These are phyloP conservation scores for Illadopsis cleaveri DNA, from an alignment of 2,113 vertebrate species.

Conservation along the genomic window DNA sequence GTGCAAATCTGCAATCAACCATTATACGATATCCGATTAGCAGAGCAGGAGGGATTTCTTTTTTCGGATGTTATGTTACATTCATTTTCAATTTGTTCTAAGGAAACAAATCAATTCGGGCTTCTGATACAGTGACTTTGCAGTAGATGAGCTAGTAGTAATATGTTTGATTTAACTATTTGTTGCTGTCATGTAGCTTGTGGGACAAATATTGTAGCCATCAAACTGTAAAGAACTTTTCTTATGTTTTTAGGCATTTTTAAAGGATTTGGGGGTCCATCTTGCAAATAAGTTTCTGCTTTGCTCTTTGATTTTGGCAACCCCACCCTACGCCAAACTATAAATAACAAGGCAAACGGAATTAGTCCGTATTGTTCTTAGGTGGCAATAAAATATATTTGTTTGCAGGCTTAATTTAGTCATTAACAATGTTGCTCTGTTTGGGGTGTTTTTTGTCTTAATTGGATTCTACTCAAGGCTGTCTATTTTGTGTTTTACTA, in stretches of 20 bases:
- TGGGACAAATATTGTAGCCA: conserved; percentile 51
- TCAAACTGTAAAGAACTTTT: conserved; percentile 66
- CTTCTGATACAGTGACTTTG: conserved; percentile 83
- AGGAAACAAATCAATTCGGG: conserved; percentile 82
- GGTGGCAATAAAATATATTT: conserved; percentile 57
- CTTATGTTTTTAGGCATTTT: conserved; percentile 60
- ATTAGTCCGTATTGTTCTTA: conserved; percentile 38
- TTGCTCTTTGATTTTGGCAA: conserved; percentile 62
- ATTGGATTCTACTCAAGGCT: conserved; percentile 68
- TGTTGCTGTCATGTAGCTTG: conserved; percentile 67
- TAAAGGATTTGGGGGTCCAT: conserved; percentile 59
- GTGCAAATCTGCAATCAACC: conserved; percentile 83
- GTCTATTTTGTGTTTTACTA: conserved; percentile 67
- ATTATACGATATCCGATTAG: conserved; percentile 73
- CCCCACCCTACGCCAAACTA: conserved; percentile 56
- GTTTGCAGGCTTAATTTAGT: conserved; percentile 72
- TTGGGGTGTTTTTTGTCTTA: conserved; percentile 62
- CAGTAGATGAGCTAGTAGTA: conserved; percentile 78
- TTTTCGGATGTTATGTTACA: conserved; percentile 69
- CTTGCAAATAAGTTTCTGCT: conserved; percentile 69
- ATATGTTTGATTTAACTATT: conserved; percentile 81
- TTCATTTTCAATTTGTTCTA: conserved; percentile 79
- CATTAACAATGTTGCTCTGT: conserved; percentile 24
- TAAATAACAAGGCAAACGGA: conserved; percentile 60
- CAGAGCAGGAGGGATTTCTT: conserved; percentile 60